phyloP scores from a whole-genome alignment of 2,888 invertebrate genomes.

The Cremastobaeus sp. region DNA sequence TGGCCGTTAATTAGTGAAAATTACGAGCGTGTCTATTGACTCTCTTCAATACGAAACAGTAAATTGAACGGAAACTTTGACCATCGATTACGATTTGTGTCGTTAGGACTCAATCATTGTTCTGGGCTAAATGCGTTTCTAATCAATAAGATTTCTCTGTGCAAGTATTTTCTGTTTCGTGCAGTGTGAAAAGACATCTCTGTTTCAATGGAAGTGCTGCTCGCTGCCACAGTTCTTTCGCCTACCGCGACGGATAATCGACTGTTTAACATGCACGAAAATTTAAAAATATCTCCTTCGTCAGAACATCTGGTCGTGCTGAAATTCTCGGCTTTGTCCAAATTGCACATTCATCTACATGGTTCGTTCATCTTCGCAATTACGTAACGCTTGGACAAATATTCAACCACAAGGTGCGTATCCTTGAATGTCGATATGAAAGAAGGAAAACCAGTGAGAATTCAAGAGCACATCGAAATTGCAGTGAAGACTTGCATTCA shows the following conservation, averaged over 20 bases:
- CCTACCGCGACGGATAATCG: conserved; percentile 77
- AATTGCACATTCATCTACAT: conserved; percentile 20
- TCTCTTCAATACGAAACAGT: too few species aligned
- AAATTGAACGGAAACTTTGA: too few species aligned
- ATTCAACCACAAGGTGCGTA: conserved; percentile 47
- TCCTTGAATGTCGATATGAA: conserved; percentile 29
- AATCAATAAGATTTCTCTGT: background rate
- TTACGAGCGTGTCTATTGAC: too few species aligned
- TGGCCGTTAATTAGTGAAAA: too few species aligned
- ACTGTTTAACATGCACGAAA: conserved; percentile 73
- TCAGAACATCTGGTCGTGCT: conserved; percentile 33
- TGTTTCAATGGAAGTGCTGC: conserved; percentile 71
- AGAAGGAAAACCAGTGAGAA: conserved; percentile 26
- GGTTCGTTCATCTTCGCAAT: conserved; percentile 7
- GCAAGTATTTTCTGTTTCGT: too few species aligned
- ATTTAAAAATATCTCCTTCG: conserved; percentile 54
- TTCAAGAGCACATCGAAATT: conserved; percentile 49
- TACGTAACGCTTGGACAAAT: conserved; percentile 49
- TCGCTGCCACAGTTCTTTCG: conserved; percentile 78
- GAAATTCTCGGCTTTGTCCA: conserved; percentile 28
- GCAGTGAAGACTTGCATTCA: conserved; percentile 36
- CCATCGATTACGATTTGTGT: too few species aligned
- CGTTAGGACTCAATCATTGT: background rate
- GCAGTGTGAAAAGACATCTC: conserved; percentile 33
- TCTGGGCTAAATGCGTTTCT: too few species aligned